Conservation (phyloP, 2,113 vertebrate genomes). For the Lagopus muta region DNA sequence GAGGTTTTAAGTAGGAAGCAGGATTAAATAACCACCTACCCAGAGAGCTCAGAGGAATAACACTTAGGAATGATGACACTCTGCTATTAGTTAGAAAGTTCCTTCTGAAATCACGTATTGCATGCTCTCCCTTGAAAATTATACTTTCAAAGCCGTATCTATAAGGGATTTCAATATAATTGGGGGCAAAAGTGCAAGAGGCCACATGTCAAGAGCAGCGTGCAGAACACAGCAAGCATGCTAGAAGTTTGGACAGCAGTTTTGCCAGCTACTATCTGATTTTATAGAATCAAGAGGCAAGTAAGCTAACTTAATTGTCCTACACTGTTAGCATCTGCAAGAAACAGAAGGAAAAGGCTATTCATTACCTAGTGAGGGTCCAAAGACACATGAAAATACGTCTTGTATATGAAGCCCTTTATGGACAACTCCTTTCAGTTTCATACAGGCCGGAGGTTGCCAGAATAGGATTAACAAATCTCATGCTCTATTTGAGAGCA, state of each 20-base stretch:
- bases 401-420: background rate
- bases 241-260: background rate
- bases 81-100: background rate
- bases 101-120: background rate
- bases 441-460: background rate
- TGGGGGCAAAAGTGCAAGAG: background rate
- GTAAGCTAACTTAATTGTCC: background rate
- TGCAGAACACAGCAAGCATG: background rate
- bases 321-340: background rate
- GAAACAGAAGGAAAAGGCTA: background rate
- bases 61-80: background rate
- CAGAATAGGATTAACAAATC: background rate
- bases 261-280: background rate
- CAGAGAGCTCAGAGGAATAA: background rate
- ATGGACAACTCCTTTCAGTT: background rate
- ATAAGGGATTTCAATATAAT: background rate
- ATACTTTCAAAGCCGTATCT: background rate
- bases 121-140: background rate
- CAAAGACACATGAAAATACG: background rate
- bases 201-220: background rate
- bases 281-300: background rate
- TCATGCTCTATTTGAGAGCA: background rate
- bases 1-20: background rate
- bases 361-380: background rate
- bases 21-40: background rate